A percentile compares a stretch with the other conserved stretches of the same genome.
phyloP scores from a whole-genome alignment of 1,140 invertebrate genomes.

The Aphis craccivora region DNA sequence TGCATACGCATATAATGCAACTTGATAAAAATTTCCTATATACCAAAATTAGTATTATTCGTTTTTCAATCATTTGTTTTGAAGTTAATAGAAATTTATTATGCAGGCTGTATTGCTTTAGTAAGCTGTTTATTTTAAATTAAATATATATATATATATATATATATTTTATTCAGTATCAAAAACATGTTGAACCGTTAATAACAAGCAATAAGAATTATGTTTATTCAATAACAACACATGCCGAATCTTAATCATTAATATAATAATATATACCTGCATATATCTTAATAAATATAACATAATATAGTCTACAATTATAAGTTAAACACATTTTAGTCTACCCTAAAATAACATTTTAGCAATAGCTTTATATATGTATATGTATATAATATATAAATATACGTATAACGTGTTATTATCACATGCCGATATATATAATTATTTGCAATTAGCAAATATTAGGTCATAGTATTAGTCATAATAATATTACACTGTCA shows the following conservation, averaged over 20 bases:
- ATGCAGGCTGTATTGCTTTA: neutral
- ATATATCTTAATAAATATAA: neutral
- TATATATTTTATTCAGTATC: neutral
- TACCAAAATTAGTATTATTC: neutral
- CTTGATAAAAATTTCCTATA: neutral
- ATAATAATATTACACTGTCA: neutral
- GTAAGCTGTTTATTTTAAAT: neutral
- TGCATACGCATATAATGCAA: neutral
- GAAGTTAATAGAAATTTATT: neutral
- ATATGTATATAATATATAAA: no score
- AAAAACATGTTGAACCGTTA: neutral
- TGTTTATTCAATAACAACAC: no score
- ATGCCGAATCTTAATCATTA: no score
- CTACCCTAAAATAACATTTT: neutral
- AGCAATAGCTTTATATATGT: neutral
- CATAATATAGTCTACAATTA: neutral
- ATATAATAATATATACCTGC: no score
- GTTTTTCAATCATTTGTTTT: neutral
- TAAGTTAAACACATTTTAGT: neutral
- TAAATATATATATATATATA: no score
- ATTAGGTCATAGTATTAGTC: neutral
- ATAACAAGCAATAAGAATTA: neutral
- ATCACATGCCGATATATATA: neutral
- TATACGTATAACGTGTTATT: no score
- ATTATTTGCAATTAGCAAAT: neutral